These are phyloP conservation scores for Tenthredo livida DNA, from an alignment of 2,888 invertebrate species.

Conservation along the genomic window DNA sequence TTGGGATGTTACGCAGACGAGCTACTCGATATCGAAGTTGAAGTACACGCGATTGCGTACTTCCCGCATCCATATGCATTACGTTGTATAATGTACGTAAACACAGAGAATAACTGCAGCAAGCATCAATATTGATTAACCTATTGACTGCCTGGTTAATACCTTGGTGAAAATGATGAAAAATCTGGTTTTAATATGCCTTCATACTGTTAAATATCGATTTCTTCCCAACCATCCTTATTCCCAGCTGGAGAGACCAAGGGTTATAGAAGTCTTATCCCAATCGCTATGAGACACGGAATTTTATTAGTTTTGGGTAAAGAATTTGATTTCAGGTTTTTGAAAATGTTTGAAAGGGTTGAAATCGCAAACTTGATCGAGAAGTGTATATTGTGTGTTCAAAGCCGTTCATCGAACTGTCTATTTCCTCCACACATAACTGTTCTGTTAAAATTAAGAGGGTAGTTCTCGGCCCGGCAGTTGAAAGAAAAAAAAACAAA, in stretches of 20 bases:
- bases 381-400: neutral
- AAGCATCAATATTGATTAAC: neutral
- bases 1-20: neutral
- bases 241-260: neutral
- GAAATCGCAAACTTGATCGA: neutral
- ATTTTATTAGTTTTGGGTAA: neutral
- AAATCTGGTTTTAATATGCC: neutral
- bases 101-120: neutral
- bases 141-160: neutral
- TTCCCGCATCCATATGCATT: neutral
- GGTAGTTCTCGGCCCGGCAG: neutral
- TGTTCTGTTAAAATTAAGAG: constrained; percentile 2
- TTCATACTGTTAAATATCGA: neutral
- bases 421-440: neutral
- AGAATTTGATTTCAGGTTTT: neutral
- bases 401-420: neutral
- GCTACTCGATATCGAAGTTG: constrained; percentile 9
- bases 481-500: neutral
- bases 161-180: neutral
- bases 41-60: neutral
- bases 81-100: constrained; percentile 1
- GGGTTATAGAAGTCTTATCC: neutral
- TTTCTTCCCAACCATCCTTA: neutral
- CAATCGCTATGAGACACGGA: neutral
- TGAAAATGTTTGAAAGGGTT: neutral